phyloP scores from a whole-genome alignment of 2,888 invertebrate species.

The Platycnemis pennipes region DNA sequence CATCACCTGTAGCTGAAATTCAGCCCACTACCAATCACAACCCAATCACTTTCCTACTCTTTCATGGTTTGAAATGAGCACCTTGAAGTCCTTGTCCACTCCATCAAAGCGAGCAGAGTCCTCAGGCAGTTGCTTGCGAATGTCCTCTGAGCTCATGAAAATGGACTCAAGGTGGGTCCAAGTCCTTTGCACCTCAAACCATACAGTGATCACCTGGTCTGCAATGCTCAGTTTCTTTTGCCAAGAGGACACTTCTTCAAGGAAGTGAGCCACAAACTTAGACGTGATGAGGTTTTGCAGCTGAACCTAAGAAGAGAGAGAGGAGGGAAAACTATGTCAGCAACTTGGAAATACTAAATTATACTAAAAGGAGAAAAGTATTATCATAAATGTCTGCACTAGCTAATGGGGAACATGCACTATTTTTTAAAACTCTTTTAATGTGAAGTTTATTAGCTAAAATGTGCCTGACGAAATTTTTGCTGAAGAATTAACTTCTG shows the following conservation, averaged over 20 bases:
- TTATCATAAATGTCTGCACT: too few relatives aligned
- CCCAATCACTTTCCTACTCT: not conserved
- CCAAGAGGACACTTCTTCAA: slow-evolving; percentile 97
- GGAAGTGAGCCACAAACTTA: slow-evolving; percentile 97
- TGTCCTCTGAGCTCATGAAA: slow-evolving; percentile 98
- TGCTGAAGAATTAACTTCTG: too few relatives aligned
- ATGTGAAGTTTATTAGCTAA: too few relatives aligned
- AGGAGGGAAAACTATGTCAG: not conserved
- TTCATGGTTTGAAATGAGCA: slow-evolving; percentile 75
- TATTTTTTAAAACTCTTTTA: too few relatives aligned
- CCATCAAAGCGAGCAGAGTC: slow-evolving; percentile 96
- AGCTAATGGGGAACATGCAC: too few relatives aligned
- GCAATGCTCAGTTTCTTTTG: slow-evolving; percentile 95
- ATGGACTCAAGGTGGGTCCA: slow-evolving; percentile 99
- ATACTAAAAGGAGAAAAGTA: too few relatives aligned
- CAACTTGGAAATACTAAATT: too few relatives aligned
- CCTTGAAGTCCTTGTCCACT: slow-evolving; percentile 95
- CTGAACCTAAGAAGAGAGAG: slow-evolving; percentile 84
- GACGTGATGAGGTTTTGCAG: slow-evolving; percentile 98
- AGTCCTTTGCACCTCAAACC: slow-evolving; percentile 98
- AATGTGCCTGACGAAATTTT: too few relatives aligned
- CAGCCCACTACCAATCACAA: too few relatives aligned
- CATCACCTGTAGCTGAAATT: too few relatives aligned
- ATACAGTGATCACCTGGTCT: slow-evolving; percentile 94
- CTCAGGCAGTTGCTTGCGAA: slow-evolving; percentile 94